Evolutionary conservation across 2,797 vertebrate species (phyloP).

Genomic region (Chrosomus eos): DNA sequence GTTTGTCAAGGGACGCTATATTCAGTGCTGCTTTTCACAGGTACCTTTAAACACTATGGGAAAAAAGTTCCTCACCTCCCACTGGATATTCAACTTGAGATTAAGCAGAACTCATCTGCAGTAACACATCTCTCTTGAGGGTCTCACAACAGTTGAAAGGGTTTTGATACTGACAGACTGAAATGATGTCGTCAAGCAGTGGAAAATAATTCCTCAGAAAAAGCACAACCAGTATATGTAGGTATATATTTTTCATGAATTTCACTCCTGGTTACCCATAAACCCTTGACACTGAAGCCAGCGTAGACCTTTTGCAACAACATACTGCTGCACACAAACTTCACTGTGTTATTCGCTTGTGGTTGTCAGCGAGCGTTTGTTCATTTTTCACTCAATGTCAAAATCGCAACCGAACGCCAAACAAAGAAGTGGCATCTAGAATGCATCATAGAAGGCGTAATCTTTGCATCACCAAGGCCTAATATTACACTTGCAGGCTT

Average conservation of each 20-base stretch:
- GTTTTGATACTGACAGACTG: constrained; percentile 34
- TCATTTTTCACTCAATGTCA: constrained; percentile 8
- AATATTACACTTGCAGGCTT: background rate
- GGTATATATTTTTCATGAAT: constrained; percentile 42
- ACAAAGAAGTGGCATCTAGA: constrained; percentile 18
- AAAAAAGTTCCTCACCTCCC: constrained; percentile 32
- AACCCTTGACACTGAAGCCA: constrained; percentile 38
- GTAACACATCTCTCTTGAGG: constrained; percentile 29
- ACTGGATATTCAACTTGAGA: constrained; percentile 37
- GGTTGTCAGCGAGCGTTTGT: background rate
- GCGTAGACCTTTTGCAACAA: background rate
- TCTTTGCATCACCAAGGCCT: constrained; percentile 10
- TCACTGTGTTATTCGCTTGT: background rate
- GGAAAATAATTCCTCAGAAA: constrained; percentile 20
- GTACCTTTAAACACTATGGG: constrained; percentile 20
- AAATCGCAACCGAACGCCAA: background rate
- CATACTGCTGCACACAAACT: background rate
- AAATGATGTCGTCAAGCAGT: background rate
- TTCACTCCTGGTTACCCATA: constrained; percentile 28
- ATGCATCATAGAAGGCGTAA: background rate
- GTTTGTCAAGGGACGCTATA: constrained; percentile 7
- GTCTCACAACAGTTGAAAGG: constrained; percentile 24
- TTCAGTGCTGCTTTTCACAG: constrained; percentile 16
- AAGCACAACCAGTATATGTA: background rate
- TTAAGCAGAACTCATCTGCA: constrained; percentile 19